Base-by-base conservation (phyloP, 2,888 invertebrate genomes). In the Rhimphoctona megacephalus region DNA sequence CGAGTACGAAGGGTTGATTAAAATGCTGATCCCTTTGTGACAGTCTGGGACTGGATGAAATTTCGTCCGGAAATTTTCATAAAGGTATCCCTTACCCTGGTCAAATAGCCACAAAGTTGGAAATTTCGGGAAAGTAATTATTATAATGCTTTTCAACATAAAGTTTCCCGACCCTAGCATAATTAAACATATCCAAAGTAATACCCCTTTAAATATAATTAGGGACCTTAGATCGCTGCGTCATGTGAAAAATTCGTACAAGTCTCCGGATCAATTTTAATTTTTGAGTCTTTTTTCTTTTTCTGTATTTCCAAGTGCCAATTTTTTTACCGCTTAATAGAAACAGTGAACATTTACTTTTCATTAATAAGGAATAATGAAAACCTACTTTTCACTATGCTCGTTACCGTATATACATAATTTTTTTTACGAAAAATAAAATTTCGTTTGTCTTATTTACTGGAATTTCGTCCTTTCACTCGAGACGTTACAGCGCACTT, bases 11-110 rank as follows among this genome's bases (percentile, higher is more conserved):
- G 72, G 74, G 77, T 81, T 49, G 30, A 49, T 49, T 49, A 61
- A 61, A 61, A 30, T 30, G 30, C 30, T 54, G 30, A 30, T 72
- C 17, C 72, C 77, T 81, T 81, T 72, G 80, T 76, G 81, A 77
- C 43, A 17, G 30, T 57, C 11, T 14, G 76, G 43, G 64, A 70
- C 46, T 39, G 46, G 76, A 14, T 52, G 74, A 79, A 82, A 82
- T 85, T 82, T 76, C 25, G 74, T 61, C 74, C n/a, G 33, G 46
- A 69, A 82, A 85, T 82, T 85, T 67, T 82, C 70, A 82, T 85
- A 79, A 85, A 79, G 43, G 69, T 74, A 39, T 49, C 61, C 14
- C 43, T 22, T 30, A 43, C 33, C 6, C 39, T 22, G 30, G 61
- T 61, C 61, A 81, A 79, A 33, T 74, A 39, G 61, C 46, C 33